Conservation (phyloP, 1,140 invertebrate species). For the Bombyx mandarina region DNA sequence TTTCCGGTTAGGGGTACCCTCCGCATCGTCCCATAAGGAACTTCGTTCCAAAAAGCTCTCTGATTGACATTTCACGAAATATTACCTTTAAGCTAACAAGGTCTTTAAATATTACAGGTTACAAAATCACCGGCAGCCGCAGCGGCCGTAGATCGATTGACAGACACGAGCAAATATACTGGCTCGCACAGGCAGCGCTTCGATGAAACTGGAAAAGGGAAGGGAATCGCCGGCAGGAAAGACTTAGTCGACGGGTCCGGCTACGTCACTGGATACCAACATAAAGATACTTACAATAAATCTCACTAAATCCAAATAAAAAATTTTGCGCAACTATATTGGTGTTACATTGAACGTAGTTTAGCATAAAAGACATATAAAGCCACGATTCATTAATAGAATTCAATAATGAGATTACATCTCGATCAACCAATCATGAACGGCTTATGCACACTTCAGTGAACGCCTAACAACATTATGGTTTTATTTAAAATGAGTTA, state of each 20-base stretch:
- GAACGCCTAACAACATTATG: no score
- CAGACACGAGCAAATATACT: slow-evolving; percentile 91
- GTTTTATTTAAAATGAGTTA: no score
- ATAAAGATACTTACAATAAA: slow-evolving; percentile 83
- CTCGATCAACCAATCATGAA: no score
- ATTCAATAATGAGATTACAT: no score
- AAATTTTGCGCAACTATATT: background rate
- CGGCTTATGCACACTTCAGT: no score
- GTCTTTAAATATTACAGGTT: slow-evolving; percentile 51
- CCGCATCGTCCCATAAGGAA: no score
- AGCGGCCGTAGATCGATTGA: slow-evolving; percentile 87
- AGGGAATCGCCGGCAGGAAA: slow-evolving; percentile 88
- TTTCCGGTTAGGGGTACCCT: no score
- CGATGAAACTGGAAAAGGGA: slow-evolving; percentile 89
- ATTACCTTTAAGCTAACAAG: slow-evolving; percentile 1
- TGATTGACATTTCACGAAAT: no score
- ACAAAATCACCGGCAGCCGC: slow-evolving; percentile 75
- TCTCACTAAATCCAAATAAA: slow-evolving; percentile 53
- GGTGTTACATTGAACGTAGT: no score
- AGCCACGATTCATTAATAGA: no score
- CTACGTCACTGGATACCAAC: slow-evolving; percentile 91
- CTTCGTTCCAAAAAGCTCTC: no score
- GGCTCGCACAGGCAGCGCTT: slow-evolving; percentile 92
- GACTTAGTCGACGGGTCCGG: slow-evolving; percentile 84
- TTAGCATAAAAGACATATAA: no score